Evolutionary conservation across 2,888 invertebrate species (phyloP).

Genomic region (Catocala nupta): DNA sequence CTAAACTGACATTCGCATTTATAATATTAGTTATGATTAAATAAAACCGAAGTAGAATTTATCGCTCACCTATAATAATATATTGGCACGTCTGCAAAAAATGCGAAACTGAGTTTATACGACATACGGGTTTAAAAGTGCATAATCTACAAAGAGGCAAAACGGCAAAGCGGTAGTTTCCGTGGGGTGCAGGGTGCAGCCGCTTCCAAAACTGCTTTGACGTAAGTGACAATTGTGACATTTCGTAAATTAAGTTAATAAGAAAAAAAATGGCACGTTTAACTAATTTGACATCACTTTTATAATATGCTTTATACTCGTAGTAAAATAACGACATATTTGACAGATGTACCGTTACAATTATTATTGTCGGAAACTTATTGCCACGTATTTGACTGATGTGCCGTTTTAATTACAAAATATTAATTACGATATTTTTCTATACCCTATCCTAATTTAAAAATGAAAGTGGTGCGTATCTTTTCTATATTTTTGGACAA

Average conservation of each 20-base stretch:
- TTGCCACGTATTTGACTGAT: no score
- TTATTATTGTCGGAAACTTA: background rate
- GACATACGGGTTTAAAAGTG: background rate
- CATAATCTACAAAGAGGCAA: no score
- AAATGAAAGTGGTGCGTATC: background rate
- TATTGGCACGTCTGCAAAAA: conserved; percentile 1
- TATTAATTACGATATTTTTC: background rate
- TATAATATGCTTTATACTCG: accelerated
- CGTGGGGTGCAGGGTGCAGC: background rate
- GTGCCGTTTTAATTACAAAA: no score
- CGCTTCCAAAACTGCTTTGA: background rate
- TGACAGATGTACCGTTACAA: background rate
- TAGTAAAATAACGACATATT: background rate
- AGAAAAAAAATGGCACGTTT: background rate
- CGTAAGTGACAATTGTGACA: conserved; percentile 3
- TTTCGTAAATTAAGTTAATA: background rate
- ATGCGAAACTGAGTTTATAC: background rate
- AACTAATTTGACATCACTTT: no score
- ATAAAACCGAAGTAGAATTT: no score
- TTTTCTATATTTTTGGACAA: no score
- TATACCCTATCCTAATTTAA: conserved; percentile 2
- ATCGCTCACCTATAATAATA: no score
- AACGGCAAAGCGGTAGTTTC: background rate
- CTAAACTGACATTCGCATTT: no score
- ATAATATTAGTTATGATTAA: no score